A percentile compares a stretch with the other conserved stretches of the same genome.
Conservation (phyloP, 53 echinoderm and acorn worm species). For the Paracentrotus lividus region DNA sequence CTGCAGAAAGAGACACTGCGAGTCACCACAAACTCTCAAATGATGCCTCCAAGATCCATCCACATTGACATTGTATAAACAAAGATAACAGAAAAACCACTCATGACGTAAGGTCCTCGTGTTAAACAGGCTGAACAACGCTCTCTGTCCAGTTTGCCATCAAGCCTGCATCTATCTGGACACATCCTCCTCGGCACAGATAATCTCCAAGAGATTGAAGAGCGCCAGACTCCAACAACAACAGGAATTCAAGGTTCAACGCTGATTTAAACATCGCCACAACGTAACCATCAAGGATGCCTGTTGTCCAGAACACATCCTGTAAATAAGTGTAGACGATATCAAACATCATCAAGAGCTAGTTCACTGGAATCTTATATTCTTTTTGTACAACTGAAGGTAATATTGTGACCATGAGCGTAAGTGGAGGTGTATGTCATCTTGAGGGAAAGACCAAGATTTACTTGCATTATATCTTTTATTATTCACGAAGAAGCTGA, state of each 20-base stretch:
- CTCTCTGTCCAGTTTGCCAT: background rate
- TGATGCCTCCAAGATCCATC: constrained; percentile 23
- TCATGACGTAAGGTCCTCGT: constrained; percentile 65
- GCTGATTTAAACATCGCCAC: background rate
- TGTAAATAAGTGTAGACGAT: background rate
- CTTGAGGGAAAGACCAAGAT: background rate
- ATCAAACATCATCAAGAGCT: constrained; percentile 23
- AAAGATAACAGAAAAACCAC: constrained; percentile 28
- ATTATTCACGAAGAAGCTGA: too few species aligned
- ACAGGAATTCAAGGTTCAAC: too few species aligned
- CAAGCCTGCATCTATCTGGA: background rate
- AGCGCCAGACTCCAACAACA: too few species aligned
- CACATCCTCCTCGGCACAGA: background rate
- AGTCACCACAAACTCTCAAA: constrained; percentile 35
- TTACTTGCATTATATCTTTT: background rate
- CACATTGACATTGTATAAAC: background rate
- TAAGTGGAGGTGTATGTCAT: constrained; percentile 62
- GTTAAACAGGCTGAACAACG: constrained; percentile 57
- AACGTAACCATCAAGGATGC: too few species aligned
- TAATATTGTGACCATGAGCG: constrained; percentile 51
- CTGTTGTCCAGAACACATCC: background rate
- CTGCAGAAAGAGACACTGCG: constrained; percentile 49
- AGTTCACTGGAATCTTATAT: background rate
- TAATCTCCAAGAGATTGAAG: too few species aligned
- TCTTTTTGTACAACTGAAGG: constrained; percentile 48